Percentiles rank a stretch among this genome's conserved stretches.
phyloP scores from a whole-genome alignment of 1,140 invertebrate species.

The Brachionus asplanchnoidis region DNA sequence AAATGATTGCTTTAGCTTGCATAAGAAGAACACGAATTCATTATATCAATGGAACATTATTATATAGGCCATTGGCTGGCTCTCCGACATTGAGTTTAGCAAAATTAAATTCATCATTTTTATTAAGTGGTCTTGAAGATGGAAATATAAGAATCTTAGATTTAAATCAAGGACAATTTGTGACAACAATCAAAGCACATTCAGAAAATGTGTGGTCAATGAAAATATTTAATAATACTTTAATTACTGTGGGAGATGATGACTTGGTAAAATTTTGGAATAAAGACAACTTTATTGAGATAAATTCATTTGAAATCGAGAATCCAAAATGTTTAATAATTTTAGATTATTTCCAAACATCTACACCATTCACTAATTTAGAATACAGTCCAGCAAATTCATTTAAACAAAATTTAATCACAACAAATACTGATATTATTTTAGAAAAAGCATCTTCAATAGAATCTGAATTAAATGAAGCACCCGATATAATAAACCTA shows the following conservation, averaged over 20 bases:
- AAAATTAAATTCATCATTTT: neutral
- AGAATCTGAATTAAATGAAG: neutral
- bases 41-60: neutral
- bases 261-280: neutral
- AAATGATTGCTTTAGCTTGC: neutral
- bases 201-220: neutral
- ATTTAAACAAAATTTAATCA: too few relatives aligned
- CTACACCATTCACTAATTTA: neutral
- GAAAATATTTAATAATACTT: neutral
- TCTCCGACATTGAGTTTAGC: neutral
- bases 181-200: neutral
- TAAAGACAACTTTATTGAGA: neutral
- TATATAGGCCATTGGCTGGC: neutral
- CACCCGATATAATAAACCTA: neutral
- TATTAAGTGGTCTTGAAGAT: neutral
- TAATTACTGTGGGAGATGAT: neutral
- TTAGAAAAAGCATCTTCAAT: neutral
- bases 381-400: too few relatives aligned
- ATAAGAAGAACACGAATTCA: neutral
- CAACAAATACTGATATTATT: neutral
- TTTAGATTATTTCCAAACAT: neutral
- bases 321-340: neutral
- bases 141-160: neutral
- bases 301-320: neutral
- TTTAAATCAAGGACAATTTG: neutral